phyloP scores from a whole-genome alignment of 1,140 invertebrate genomes.

The Drosophila elegans region DNA sequence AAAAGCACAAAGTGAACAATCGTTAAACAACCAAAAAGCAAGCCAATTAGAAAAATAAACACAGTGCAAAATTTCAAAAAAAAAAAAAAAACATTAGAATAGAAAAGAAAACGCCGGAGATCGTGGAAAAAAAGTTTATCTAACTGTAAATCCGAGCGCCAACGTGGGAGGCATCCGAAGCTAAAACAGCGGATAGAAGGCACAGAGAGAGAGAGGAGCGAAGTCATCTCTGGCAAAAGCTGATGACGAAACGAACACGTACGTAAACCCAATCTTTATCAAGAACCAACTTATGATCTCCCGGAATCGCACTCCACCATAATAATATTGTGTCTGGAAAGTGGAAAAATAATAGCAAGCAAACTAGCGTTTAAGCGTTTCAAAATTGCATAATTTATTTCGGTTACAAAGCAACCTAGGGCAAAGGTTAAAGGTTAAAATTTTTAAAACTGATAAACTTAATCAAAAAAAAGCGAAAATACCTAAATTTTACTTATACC shows the following conservation, averaged over 20 bases:
- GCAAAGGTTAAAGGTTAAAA: too few species aligned
- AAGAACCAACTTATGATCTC: neutral
- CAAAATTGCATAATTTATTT: neutral
- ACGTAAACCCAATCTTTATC: constrained; percentile 47
- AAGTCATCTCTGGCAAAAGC: constrained; percentile 24
- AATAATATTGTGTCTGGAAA: neutral
- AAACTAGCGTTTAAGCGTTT: too few species aligned
- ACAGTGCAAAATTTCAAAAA: constrained; percentile 28
- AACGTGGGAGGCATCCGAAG: constrained; percentile 38
- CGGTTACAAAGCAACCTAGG: too few species aligned
- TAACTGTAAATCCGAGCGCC: constrained; percentile 32
- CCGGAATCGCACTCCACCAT: neutral
- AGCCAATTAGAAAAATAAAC: constrained; percentile 42
- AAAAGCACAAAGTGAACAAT: constrained; percentile 63
- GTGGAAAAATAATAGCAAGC: neutral
- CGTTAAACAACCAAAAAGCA: constrained; percentile 32
- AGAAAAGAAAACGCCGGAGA: constrained; percentile 28
- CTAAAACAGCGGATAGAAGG: constrained; percentile 24
- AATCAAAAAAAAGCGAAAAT: too few species aligned
- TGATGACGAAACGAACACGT: constrained; percentile 49
- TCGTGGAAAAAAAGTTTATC: constrained; percentile 41
- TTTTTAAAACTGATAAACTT: too few species aligned
- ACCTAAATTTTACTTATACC: too few species aligned
- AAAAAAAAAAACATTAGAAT: constrained; percentile 4
- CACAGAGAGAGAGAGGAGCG: constrained; percentile 15